phyloP scores from a whole-genome alignment of 2,797 vertebrate species.

The Ataeniobius toweri region DNA sequence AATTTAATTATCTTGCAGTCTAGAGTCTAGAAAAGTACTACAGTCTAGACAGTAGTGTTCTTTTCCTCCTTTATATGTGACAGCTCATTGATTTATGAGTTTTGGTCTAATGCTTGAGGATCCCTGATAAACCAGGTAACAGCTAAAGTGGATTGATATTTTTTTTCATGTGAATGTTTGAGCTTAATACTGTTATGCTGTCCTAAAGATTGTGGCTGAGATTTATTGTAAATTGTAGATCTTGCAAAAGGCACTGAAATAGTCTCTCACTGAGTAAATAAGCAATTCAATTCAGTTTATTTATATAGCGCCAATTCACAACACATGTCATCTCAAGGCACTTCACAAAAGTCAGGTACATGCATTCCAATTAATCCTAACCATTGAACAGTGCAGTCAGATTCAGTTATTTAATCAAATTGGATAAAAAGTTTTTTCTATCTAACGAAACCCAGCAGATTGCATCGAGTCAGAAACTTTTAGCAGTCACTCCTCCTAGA shows the following conservation, averaged over 20 bases:
- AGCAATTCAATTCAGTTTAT: neutral
- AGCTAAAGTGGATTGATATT: neutral
- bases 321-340: no score
- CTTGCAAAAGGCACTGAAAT: slow-evolving; percentile 4
- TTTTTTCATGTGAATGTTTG: neutral
- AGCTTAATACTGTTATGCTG: neutral
- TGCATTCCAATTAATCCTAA: no score
- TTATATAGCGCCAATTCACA: no score
- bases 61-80: neutral
- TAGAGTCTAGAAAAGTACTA: neutral
- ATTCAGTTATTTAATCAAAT: no score
- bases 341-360: no score
- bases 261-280: slow-evolving; percentile 16
- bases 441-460: no score
- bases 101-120: neutral
- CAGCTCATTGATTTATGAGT: slow-evolving; percentile 3
- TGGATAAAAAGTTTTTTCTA: no score
- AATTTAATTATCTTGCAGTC: neutral
- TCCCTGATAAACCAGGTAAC: neutral
- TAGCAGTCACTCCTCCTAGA: no score
- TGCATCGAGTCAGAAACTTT: no score
- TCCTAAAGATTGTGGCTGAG: neutral
- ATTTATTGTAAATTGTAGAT: neutral
- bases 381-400: no score
- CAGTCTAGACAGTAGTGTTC: neutral